These are phyloP conservation scores for Pteronotus mesoamericanus DNA, from an alignment of 2,797 vertebrate genomes.

Conservation along the genomic window DNA sequence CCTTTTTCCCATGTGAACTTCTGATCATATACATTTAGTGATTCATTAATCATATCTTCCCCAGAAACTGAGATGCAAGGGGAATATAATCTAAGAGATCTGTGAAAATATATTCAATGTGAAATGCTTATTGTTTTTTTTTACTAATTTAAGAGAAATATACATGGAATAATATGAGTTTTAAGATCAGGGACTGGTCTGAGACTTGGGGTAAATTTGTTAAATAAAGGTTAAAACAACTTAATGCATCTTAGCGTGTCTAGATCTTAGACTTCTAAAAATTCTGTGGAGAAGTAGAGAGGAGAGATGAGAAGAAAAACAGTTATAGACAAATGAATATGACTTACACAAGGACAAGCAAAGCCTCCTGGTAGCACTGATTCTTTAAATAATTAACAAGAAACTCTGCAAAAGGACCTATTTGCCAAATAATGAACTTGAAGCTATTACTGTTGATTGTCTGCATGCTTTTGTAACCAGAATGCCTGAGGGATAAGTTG, in stretches of 20 bases:
- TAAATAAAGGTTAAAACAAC: conserved; percentile 39
- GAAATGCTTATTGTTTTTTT: not conserved
- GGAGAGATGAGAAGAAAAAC: not conserved
- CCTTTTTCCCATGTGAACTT: conserved; percentile 77
- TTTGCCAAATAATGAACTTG: conserved; percentile 75
- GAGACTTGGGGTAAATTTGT: not conserved
- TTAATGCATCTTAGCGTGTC: not conserved
- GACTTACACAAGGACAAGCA: not conserved
- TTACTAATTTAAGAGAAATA: not conserved
- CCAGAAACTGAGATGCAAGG: conserved; percentile 64
- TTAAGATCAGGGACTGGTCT: not conserved
- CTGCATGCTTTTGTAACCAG: conserved; percentile 73
- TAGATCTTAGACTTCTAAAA: not conserved
- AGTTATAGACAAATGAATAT: not conserved
- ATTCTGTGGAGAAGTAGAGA: not conserved
- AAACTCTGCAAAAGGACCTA: conserved; percentile 59
- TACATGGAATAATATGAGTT: not conserved
- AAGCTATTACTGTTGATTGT: conserved; percentile 76
- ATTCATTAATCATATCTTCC: conserved; percentile 83
- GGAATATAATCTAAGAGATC: conserved; percentile 68
- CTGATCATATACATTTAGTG: conserved; percentile 73
- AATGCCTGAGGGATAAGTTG: conserved; percentile 74
- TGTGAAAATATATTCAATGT: conserved; percentile 60
- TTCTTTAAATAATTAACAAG: conserved; percentile 62
- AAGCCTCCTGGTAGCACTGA: not conserved